Evolutionary conservation across 2,113 vertebrate genomes (phyloP).

Genomic region (Proterorhinus semilunaris): DNA sequence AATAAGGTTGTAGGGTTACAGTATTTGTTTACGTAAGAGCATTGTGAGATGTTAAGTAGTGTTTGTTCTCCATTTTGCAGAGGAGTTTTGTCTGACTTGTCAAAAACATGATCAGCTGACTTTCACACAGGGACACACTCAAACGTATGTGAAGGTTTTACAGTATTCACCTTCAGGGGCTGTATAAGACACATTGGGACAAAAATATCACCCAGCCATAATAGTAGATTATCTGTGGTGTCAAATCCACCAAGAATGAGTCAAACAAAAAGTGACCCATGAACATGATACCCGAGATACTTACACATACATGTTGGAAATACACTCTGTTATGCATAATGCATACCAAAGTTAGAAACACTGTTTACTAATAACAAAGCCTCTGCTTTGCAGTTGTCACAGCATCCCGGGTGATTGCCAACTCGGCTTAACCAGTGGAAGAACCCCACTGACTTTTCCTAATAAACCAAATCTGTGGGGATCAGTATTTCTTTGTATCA

Average conservation of each 20-base stretch:
- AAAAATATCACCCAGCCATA: conserved; percentile 24
- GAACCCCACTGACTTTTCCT: conserved; percentile 30
- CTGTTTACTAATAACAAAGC: conserved; percentile 11
- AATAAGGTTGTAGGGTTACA: conserved; percentile 1
- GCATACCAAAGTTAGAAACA: conserved; percentile 6
- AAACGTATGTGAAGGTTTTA: conserved; percentile 7
- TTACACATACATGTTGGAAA: too few relatives aligned
- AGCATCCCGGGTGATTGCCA: conserved; percentile 24
- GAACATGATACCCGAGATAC: background rate
- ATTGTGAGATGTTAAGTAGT: conserved; percentile 21
- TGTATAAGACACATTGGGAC: conserved; percentile 22
- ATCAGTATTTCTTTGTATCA: conserved; percentile 4
- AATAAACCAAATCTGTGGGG: conserved; percentile 50
- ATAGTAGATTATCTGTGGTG: conserved; percentile 33
- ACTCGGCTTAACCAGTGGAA: conserved; percentile 23
- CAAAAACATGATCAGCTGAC: background rate
- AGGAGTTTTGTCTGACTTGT: conserved; percentile 37
- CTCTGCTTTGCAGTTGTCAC: conserved; percentile 24
- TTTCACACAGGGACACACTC: background rate
- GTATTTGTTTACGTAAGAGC: conserved; percentile 17
- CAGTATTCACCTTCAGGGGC: background rate
- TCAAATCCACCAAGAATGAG: conserved; percentile 39
- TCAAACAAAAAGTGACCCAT: conserved; percentile 39
- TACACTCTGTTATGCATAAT: background rate
- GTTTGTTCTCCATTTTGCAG: conserved; percentile 12